These are phyloP conservation scores for Salminus brasiliensis DNA, from an alignment of 2,113 vertebrate genomes.

Conservation along the genomic window DNA sequence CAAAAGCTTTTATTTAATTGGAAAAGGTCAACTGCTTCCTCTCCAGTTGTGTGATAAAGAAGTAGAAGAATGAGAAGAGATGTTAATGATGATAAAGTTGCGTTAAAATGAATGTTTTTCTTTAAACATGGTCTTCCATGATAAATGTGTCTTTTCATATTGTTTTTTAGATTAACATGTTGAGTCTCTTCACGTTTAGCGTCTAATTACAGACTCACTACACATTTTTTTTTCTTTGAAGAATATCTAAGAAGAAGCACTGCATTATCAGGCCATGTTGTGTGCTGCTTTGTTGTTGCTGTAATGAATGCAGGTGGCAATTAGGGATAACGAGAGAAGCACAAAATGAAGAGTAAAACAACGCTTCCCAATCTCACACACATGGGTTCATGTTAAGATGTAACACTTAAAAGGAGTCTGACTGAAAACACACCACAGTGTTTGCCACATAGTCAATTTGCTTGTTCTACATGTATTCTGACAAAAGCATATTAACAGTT, in stretches of 20 bases:
- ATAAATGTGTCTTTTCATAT: too few relatives aligned
- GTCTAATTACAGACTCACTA: background rate
- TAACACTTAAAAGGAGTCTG: background rate
- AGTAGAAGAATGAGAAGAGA: too few relatives aligned
- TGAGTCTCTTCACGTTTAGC: background rate
- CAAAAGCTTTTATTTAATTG: background rate
- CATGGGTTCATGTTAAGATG: background rate
- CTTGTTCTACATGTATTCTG: background rate
- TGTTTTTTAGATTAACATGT: background rate
- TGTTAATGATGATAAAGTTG: too few relatives aligned
- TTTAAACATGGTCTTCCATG: too few relatives aligned
- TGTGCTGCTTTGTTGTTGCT: background rate
- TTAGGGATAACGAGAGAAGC: background rate
- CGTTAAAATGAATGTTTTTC: too few relatives aligned
- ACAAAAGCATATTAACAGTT: background rate
- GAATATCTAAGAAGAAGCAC: background rate
- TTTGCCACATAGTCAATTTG: background rate
- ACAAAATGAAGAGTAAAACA: background rate
- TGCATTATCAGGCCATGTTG: background rate
- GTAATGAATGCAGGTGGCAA: slow-evolving; percentile 1
- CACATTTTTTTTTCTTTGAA: background rate
- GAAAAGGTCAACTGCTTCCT: background rate
- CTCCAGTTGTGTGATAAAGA: background rate
- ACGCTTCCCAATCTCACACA: background rate
- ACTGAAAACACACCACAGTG: background rate